Base-by-base conservation (phyloP, 37 sponge, comb jelly and placozoan species). In the Petrosia ficiformis region DNA sequence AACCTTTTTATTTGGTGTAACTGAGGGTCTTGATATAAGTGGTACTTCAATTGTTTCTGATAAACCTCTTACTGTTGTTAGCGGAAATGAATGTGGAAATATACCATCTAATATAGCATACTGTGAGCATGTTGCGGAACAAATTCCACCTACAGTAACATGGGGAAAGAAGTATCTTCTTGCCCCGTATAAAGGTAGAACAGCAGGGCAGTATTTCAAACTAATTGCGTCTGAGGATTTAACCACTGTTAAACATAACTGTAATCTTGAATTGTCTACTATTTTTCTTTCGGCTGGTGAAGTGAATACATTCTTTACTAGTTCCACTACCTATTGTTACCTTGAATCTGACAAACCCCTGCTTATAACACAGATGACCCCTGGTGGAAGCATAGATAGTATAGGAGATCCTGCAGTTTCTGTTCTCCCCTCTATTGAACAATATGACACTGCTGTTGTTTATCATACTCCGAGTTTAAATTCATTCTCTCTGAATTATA, bases 381-480 rank as follows among this genome's bases (percentile, higher is more conserved):
- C 63, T 26, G 87, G 77, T 52, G 54, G 54, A 19, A 19, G 14
- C 14, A 48, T 48, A 8, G 14, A 14, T 48, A 8, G 14, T 48
- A 19, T 68, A 60, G 75, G 77, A 4, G 92, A 86, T 68, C 87
- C 87, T 31, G 81, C 82, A 43, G 82, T 91, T 80, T 61, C 59
- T 52, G 75, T 79, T 39, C 43, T 91, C 24, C 84, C 87, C 35
- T 78, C 92, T 29, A 43, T 86, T 79, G 83, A 85, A 59, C 92
- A 91, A 52, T 86, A 75, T 42, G 68, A 72, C 65, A 78, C 75
- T 48, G 14, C 54, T 48, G 54, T 48, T 48, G 14, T 48, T 8
- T 48, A 48, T 48, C 14, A 8, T 19, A 8, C 54, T 48, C 14
- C 14, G 14, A 48, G 8, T 48, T 48, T 48, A 8, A 19, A 48